phyloP scores from a whole-genome alignment of 2,113 vertebrate species.

The Elanoides forficatus region DNA sequence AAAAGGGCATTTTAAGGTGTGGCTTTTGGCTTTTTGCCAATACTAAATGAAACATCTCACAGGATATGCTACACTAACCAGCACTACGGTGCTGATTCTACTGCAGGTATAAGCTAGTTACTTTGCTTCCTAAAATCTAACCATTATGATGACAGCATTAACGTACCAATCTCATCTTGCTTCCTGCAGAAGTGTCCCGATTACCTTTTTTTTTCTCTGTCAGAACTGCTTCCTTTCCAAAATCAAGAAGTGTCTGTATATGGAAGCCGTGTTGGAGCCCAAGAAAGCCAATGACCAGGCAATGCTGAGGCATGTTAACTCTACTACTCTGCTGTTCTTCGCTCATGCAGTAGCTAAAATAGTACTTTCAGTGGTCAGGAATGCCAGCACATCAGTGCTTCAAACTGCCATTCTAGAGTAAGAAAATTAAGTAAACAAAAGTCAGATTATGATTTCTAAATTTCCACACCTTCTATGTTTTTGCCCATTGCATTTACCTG shows the following conservation, averaged over 20 bases:
- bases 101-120: neutral
- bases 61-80: fast-evolving
- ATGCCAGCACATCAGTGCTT: neutral
- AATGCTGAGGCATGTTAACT: neutral
- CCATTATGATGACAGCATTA: neutral
- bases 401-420: neutral
- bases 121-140: neutral
- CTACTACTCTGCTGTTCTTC: neutral
- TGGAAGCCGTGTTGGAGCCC: neutral
- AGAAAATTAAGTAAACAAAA: neutral
- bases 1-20: neutral
- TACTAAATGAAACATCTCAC: neutral
- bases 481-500: neutral
- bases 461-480: neutral
- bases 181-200: neutral
- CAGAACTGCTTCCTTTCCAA: neutral
- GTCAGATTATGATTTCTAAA: neutral
- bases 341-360: neutral
- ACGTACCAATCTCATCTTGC: neutral
- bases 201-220: neutral
- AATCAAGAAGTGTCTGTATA: neutral
- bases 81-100: neutral
- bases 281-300: neutral
- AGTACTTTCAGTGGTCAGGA: neutral
- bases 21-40: neutral